phyloP scores from a whole-genome alignment of 2,888 invertebrate genomes.

The Eremobia ochroleuca region DNA sequence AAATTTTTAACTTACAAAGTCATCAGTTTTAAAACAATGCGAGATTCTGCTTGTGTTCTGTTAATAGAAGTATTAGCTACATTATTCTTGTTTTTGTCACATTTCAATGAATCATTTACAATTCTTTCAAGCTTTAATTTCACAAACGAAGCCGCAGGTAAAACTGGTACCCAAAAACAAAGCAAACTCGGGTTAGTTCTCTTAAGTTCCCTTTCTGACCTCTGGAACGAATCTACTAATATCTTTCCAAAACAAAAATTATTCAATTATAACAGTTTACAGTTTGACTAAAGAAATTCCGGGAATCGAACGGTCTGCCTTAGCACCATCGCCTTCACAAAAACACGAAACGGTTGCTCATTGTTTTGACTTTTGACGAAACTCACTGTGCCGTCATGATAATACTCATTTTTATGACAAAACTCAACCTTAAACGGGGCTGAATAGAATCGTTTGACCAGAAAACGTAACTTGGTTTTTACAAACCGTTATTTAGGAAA shows the following conservation, averaged over 20 bases:
- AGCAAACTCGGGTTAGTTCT: not conserved
- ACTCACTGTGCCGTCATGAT: slow-evolving; percentile 42
- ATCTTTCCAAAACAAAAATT: slow-evolving; percentile 52
- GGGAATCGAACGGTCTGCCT: slow-evolving; percentile 52
- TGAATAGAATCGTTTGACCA: slow-evolving; percentile 20
- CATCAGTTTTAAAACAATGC: too few relatives aligned
- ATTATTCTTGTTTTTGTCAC: slow-evolving; percentile 9
- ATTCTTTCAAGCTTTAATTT: not conserved
- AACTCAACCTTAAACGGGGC: slow-evolving; percentile 26
- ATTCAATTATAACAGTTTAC: slow-evolving; percentile 57
- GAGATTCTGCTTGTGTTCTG: not conserved
- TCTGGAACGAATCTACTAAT: slow-evolving; percentile 63
- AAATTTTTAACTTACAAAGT: too few relatives aligned
- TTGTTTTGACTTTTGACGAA: slow-evolving; percentile 62
- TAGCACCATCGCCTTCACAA: slow-evolving; percentile 31
- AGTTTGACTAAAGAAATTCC: slow-evolving; percentile 42
- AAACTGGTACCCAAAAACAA: slow-evolving; percentile 23
- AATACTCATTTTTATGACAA: slow-evolving; percentile 30
- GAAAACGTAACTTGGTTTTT: slow-evolving; percentile 37
- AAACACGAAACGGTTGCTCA: slow-evolving; percentile 57
- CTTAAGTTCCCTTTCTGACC: slow-evolving; percentile 45
- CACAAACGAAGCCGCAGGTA: slow-evolving; percentile 45
- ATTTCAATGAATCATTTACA: slow-evolving; percentile 35
- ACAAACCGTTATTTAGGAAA: slow-evolving; percentile 70
- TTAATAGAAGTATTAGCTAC: not conserved